These are phyloP conservation scores for Lasiurus cinereus DNA, from an alignment of 2,113 vertebrate species.

Conservation along the genomic window DNA sequence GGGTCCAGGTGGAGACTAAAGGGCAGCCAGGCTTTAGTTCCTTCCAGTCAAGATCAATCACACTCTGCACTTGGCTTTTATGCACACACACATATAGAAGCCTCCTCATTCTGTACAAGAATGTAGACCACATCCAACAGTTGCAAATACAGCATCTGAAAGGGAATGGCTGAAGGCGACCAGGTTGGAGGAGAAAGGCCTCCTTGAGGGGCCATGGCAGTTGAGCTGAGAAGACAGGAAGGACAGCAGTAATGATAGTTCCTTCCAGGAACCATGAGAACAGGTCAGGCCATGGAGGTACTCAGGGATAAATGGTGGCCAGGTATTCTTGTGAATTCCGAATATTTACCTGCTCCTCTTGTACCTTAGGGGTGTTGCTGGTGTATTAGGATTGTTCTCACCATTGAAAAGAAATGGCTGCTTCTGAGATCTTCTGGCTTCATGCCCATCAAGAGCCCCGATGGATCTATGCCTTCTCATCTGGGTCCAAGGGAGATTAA, in stretches of 20 bases:
- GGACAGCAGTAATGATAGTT: background rate
- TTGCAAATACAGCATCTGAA: background rate
- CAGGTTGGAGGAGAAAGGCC: accelerated
- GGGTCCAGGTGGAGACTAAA: conserved; percentile 82
- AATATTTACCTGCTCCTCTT: accelerated
- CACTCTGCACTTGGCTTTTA: conserved; percentile 87
- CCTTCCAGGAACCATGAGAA: background rate
- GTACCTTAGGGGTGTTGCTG: accelerated
- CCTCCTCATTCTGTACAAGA: background rate
- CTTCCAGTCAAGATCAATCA: conserved; percentile 84
- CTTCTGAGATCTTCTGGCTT: conserved; percentile 54
- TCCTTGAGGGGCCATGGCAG: accelerated
- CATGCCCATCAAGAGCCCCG: conserved; percentile 64
- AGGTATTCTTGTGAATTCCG: background rate
- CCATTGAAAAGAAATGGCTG: background rate
- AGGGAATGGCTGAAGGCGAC: too few species aligned
- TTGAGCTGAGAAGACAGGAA: background rate
- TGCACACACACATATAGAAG: accelerated
- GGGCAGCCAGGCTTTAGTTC: conserved; percentile 81
- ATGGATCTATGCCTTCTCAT: conserved; percentile 71
- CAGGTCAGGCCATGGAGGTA: background rate
- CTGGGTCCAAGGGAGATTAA: conserved; percentile 82
- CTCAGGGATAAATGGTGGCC: accelerated
- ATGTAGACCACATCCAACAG: accelerated
- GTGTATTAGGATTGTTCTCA: accelerated